Conservation (phyloP, 2,797 vertebrate species). For the Syndactyla subalaris region DNA sequence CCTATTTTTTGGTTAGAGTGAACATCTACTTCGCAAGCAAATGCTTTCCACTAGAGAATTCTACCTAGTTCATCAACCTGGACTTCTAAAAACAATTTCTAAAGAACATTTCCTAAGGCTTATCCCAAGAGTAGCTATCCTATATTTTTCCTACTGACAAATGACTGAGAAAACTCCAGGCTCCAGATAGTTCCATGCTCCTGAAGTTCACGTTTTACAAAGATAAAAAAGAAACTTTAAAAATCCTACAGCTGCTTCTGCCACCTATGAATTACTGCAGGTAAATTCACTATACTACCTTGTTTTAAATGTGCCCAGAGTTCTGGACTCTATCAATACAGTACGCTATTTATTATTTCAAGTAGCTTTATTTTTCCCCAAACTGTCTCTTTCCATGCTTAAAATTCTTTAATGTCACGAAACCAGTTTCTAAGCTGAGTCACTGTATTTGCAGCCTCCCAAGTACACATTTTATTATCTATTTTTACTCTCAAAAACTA, state of each 20-base stretch:
- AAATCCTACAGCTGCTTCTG: background rate
- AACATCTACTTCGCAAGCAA: background rate
- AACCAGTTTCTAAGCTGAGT: background rate
- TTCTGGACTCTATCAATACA: background rate
- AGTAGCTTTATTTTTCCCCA: background rate
- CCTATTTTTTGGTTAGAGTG: background rate
- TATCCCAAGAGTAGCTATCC: background rate
- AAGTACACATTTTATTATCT: background rate
- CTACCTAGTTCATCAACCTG: background rate
- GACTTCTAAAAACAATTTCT: background rate
- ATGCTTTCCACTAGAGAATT: background rate
- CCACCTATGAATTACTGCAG: background rate
- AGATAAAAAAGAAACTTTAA: background rate
- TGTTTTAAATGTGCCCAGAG: background rate
- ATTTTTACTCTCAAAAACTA: background rate
- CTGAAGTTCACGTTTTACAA: background rate
- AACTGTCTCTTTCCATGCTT: background rate
- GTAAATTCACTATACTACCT: background rate
- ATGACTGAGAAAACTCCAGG: background rate
- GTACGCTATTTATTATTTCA: background rate
- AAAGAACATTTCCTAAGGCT: background rate
- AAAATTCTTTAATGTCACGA: background rate
- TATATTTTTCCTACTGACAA: background rate
- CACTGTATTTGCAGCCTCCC: background rate
- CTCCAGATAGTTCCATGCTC: background rate